These are phyloP conservation scores for Caenorhabditis drosophilae DNA, from an alignment of 2,888 invertebrate genomes.

Conservation along the genomic window DNA sequence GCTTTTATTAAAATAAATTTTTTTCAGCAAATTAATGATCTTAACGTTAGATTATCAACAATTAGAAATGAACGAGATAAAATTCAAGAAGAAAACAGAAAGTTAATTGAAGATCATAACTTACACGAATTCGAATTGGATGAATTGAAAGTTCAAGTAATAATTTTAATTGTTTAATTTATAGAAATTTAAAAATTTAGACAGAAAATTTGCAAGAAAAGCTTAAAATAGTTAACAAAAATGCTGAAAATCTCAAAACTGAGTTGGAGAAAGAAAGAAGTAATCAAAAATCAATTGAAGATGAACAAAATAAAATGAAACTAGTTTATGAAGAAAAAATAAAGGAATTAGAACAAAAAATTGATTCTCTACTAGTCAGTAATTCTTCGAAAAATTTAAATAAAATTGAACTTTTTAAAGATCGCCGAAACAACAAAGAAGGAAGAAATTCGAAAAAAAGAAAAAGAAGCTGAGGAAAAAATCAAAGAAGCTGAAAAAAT, in stretches of 20 bases:
- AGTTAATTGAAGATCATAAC: conserved; percentile 9
- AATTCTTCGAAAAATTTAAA: background rate
- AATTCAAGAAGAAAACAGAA: conserved; percentile 11
- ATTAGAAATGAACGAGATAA: conserved; percentile 10
- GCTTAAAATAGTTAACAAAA: background rate
- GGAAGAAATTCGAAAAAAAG: background rate
- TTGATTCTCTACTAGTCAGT: background rate
- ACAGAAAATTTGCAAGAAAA: too few relatives aligned
- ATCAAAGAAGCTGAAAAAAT: background rate
- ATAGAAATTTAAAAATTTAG: conserved; percentile 4
- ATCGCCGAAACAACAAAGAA: background rate
- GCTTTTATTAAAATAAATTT: background rate
- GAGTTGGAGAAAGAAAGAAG: background rate
- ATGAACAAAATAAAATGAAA: background rate
- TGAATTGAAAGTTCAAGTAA: conserved; percentile 12
- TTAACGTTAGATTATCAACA: conserved; percentile 7
- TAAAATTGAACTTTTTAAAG: background rate
- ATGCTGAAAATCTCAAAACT: background rate
- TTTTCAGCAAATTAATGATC: conserved; percentile 7
- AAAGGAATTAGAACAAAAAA: background rate
- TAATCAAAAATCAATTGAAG: background rate
- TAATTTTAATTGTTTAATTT: too few relatives aligned
- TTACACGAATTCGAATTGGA: conserved; percentile 14
- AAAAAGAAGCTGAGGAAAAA: background rate
- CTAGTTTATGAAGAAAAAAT: background rate